phyloP scores from a whole-genome alignment of 2,888 invertebrate genomes.

The Plutella xylostella region DNA sequence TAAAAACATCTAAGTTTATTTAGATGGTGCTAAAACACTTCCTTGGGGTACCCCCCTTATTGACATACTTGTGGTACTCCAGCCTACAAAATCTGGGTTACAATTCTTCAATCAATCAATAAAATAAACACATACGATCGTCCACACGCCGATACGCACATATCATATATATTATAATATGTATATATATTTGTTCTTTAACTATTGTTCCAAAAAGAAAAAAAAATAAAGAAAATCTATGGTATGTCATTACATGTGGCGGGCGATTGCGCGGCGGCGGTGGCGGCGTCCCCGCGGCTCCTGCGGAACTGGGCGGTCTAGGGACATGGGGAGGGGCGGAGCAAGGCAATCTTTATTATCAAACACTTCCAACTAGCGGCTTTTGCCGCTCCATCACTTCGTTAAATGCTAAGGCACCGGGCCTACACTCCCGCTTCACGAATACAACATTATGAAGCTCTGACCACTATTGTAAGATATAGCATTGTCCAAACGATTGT shows the following conservation, averaged over 20 bases:
- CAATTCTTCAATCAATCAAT: constrained; percentile 35
- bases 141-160: constrained; percentile 67
- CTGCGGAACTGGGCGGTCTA: constrained; percentile 40
- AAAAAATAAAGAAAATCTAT: constrained; percentile 54
- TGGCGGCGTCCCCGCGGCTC: constrained; percentile 35
- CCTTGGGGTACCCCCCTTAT: background rate
- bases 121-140: constrained; percentile 52
- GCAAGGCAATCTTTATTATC: constrained; percentile 6
- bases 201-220: constrained; percentile 57
- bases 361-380: constrained; percentile 9
- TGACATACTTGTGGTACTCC: constrained; percentile 11
- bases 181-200: constrained; percentile 33
- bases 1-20: background rate
- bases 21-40: background rate
- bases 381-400: no score
- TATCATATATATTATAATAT: constrained; percentile 46
- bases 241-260: constrained; percentile 58
- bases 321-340: constrained; percentile 33
- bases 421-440: no score
- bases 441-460: no score
- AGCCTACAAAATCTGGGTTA: constrained; percentile 33
- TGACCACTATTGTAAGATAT: no score
- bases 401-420: no score
- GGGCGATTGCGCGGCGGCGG: constrained; percentile 39
- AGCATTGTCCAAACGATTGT: no score